Base-by-base conservation (phyloP, 2,113 vertebrate genomes). In the Cephalopterus ornatus region DNA sequence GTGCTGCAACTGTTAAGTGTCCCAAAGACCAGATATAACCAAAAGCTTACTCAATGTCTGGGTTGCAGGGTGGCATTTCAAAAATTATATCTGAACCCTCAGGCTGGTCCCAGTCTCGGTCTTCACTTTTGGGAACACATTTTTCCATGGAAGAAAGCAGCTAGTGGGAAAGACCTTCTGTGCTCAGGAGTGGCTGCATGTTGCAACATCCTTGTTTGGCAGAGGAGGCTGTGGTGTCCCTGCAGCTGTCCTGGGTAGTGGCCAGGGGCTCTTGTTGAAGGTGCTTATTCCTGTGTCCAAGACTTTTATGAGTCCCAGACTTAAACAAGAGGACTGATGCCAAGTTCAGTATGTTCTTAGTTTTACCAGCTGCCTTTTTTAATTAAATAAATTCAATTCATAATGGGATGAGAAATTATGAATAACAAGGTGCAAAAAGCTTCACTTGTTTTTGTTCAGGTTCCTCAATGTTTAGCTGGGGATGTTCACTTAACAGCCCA, bases 251-350 rank as follows among this genome's bases (percentile, higher is more conserved):
- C 92, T 89, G 78, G 70, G 76, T 12, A 39, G 37, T 1, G 1
- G 91, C 91, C 96, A 97, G 92, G 39, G 59, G 21, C 76, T 70
- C 67, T 88, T 1, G 3, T 44, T 9, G 22, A 92, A 94, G 92
- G 86, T 91, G 85, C 87, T 89, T 86, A 92, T 74, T 77, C 78
- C 59, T 6, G 0, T 12, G 12, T 92, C 93, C 92, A 91, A 92
- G 66, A 23, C 73, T 86, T 94, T 95, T 90, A 94, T 9, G 73
- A 88, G 47, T 74, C 89, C 72, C 85, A 95, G 86, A 71, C 85
- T 70, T 73, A 41, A 42, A 39, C 18, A 76, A 85, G 39, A 67
- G 77, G 47, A 75, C 14, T 0, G 1, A 66, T 73, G 85, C 76
- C 93, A 93, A 93, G 89, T 85, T 92, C 92, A 61, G 66, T 47